phyloP scores from a whole-genome alignment of 2,113 vertebrate species.

The Lasiurus borealis region DNA sequence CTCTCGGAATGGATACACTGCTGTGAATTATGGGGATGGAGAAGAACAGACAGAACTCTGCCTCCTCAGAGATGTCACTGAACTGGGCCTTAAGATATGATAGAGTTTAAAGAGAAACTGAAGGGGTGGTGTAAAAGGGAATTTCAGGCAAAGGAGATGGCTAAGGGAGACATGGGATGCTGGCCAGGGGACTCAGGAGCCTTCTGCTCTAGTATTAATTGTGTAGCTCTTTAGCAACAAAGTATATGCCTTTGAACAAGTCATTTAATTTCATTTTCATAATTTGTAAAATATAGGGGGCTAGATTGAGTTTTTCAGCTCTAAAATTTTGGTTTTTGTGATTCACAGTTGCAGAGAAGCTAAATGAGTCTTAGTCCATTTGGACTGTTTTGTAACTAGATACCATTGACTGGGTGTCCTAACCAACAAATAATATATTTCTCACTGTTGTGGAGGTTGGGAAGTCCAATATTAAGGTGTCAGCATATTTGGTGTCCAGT shows the following conservation, averaged over 20 bases:
- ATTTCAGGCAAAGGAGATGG: neutral
- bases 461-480: neutral
- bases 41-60: slow-evolving; percentile 1
- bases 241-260: neutral
- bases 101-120: neutral
- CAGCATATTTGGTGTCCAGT: neutral
- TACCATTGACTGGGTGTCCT: neutral
- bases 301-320: neutral
- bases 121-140: neutral
- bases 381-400: neutral
- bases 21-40: neutral
- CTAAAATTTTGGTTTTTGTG: neutral
- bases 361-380: neutral
- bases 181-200: neutral
- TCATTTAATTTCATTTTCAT: neutral
- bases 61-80: neutral
- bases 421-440: neutral
- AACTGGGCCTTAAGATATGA: neutral
- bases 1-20: neutral
- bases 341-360: neutral
- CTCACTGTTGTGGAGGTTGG: neutral
- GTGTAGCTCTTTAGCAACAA: neutral
- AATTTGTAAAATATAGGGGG: slow-evolving; percentile 3
- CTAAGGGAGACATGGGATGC: neutral
- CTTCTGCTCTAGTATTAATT: neutral